These are phyloP conservation scores for Drosophila lacteicornis DNA, from an alignment of 1,140 invertebrate species.

Conservation along the genomic window DNA sequence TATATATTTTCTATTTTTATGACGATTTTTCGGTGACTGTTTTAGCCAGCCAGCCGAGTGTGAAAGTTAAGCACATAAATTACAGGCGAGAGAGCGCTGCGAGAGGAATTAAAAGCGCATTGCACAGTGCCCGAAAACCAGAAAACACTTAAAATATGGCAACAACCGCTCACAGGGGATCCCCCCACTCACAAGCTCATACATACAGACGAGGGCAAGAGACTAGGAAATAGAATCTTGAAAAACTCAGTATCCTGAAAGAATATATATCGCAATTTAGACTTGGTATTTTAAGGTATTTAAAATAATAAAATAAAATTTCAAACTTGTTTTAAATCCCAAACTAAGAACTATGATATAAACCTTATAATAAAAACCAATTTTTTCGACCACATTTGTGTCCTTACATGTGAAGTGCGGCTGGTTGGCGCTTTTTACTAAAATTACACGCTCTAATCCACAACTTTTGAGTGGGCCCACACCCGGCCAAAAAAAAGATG, in stretches of 20 bases:
- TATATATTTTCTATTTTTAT: conserved; percentile 63
- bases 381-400: not conserved
- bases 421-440: conserved; percentile 61
- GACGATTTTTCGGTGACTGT: conserved; percentile 65
- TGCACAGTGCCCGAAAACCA: conserved; percentile 57
- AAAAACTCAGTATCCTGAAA: too few relatives aligned
- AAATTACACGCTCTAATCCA: conserved; percentile 81
- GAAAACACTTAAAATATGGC: conserved; percentile 68
- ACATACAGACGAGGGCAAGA: not conserved
- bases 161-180: conserved; percentile 40
- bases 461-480: conserved; percentile 69
- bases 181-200: not conserved
- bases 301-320: too few relatives aligned
- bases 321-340: too few relatives aligned
- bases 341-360: not conserved
- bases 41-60: conserved; percentile 60
- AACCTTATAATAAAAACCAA: not conserved
- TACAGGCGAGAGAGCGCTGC: conserved; percentile 61
- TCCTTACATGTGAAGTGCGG: conserved; percentile 51
- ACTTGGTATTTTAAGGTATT: too few relatives aligned
- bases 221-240: not conserved
- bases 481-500: conserved; percentile 17
- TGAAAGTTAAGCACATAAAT: conserved; percentile 81
- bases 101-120: conserved; percentile 72
- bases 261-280: too few relatives aligned